A percentile compares a stretch with the other conserved stretches of the same genome.
Evolutionary conservation across 2,888 invertebrate genomes (phyloP).

Genomic region (Diploptera punctata): DNA sequence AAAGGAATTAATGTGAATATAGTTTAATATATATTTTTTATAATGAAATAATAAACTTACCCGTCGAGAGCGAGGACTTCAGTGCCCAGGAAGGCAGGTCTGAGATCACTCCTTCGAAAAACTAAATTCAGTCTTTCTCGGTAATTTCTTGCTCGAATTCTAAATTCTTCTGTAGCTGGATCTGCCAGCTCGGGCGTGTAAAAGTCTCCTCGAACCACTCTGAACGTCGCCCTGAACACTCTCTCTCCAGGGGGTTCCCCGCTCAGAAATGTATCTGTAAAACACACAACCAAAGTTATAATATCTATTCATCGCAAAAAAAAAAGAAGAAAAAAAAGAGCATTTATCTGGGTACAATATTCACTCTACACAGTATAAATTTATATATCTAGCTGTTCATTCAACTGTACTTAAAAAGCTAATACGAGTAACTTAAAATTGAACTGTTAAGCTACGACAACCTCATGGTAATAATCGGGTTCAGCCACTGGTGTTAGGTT

Average conservation of each 20-base stretch:
- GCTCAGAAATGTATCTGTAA: slow-evolving; percentile 76
- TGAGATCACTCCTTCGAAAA: slow-evolving; percentile 74
- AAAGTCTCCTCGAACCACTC: slow-evolving; percentile 72
- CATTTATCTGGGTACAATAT: too few relatives aligned
- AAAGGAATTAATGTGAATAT: too few relatives aligned
- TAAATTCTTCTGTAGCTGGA: slow-evolving; percentile 72
- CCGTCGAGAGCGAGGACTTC: slow-evolving; percentile 87
- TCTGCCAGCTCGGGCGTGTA: slow-evolving; percentile 72
- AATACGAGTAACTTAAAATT: too few relatives aligned
- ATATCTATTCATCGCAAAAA: slow-evolving; percentile 43
- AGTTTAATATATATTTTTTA: too few relatives aligned
- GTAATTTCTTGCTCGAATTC: slow-evolving; percentile 75
- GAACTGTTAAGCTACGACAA: too few relatives aligned
- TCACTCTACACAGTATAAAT: too few relatives aligned
- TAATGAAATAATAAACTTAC: too few relatives aligned
- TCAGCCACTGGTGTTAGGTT: too few relatives aligned
- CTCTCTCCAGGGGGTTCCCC: slow-evolving; percentile 77
- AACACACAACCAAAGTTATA: too few relatives aligned
- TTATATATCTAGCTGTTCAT: too few relatives aligned
- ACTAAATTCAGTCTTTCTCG: slow-evolving; percentile 76
- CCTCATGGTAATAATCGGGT: too few relatives aligned
- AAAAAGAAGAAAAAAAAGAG: not conserved
- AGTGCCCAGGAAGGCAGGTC: slow-evolving; percentile 77
- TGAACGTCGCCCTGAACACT: slow-evolving; percentile 82
- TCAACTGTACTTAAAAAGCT: too few relatives aligned